Base-by-base conservation (phyloP, 2,113 vertebrate species). In the Petromus typicus region DNA sequence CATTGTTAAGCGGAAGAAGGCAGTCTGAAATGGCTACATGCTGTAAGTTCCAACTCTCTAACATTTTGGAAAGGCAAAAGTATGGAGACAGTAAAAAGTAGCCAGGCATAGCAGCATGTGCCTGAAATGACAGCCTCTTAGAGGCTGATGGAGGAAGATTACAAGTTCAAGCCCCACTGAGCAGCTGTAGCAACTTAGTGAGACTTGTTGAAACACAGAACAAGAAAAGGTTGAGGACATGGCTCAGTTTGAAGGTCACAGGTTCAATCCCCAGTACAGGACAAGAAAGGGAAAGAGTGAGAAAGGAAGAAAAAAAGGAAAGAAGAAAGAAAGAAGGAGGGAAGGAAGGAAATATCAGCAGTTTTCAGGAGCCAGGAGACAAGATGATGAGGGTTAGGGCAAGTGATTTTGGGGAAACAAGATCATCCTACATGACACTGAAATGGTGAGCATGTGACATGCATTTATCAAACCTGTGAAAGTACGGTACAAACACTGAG, bases 1-100 rank as follows among this genome's bases (percentile, higher is more conserved):
- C 27, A 45, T 56, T 80, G 23, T 51, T 85, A 37, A 79, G 5
- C 80, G 37, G 48, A 80, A 97, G 75, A 95, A 86, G 57, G 5
- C 45, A 73, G 30, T 17, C 43, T 59, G 75, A 67, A 54, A 88
- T 79, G 54, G 34, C 80, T 56, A 34, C 17, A 4, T 37, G 1
- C 27, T 66, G 1, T 32, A 18, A 54, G 81, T 43, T 61, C 80
- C 76, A 94, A n/a, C 81, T 56, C 37, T 34, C 17, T n/a, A n/a
- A 95, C 93, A 63, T 83, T 93, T 57, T 32, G 67, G n/a, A 83
- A 86, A 89, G 20, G 40, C 59, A 95, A 82, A 79, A 48, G 32
- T 61, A 23, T 20, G 18, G 17, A 48, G 48, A 54, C 30, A 54
- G 27, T 76, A 48, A 76, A 27, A 76, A 76, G 27, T 25, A 76